These are phyloP conservation scores for Pungitius pungitius DNA, from an alignment of 2,113 vertebrate species.

Conservation along the genomic window DNA sequence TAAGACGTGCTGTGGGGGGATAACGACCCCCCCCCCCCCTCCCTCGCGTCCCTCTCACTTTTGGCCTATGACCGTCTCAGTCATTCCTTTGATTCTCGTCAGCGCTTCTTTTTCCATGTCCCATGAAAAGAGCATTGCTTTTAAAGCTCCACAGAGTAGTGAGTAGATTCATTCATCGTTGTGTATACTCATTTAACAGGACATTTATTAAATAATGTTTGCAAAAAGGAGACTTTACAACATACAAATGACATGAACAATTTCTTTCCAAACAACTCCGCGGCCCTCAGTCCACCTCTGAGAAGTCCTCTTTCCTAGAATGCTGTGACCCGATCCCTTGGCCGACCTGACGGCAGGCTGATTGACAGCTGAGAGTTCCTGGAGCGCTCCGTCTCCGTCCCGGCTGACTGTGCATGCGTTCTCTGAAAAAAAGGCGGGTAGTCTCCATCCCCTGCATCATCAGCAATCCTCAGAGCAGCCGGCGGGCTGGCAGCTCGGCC, in stretches of 20 bases:
- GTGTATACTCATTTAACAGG: too few species aligned
- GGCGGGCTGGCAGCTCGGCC: constrained; percentile 47
- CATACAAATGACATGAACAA: too few species aligned
- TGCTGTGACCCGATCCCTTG: constrained; percentile 1
- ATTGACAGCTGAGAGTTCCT: constrained; percentile 10
- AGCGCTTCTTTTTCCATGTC: background rate
- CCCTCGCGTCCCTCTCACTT: background rate
- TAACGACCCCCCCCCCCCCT: constrained; percentile 13
- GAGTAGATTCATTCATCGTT: too few species aligned
- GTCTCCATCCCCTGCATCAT: constrained; percentile 32
- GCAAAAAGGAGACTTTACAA: too few species aligned
- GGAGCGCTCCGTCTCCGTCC: background rate
- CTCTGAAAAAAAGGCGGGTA: background rate
- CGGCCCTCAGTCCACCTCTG: background rate
- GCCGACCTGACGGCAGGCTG: constrained; percentile 17
- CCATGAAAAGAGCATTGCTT: background rate
- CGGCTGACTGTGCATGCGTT: background rate
- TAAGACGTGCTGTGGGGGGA: background rate
- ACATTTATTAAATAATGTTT: too few species aligned
- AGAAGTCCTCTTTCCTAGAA: constrained; percentile 29
- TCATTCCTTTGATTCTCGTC: background rate
- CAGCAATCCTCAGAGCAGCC: constrained; percentile 44
- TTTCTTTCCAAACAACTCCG: too few species aligned
- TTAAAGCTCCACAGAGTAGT: too few species aligned
- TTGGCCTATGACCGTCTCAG: background rate